Base-by-base conservation (phyloP, 2,888 invertebrate species). In the Hyposoter dolosus region DNA sequence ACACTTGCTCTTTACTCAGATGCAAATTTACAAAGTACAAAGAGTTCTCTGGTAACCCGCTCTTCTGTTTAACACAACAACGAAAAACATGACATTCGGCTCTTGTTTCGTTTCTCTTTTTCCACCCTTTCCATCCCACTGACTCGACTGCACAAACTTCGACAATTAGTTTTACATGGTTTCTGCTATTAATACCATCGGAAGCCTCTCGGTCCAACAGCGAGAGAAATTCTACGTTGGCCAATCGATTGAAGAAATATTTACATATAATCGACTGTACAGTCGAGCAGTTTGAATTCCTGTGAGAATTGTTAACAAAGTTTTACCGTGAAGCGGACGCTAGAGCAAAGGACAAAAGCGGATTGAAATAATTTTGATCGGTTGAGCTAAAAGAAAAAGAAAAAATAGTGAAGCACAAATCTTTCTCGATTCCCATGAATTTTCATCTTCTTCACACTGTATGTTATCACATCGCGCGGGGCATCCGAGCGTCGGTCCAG, bases 1-100 rank as follows among this genome's bases (percentile, higher is more conserved):
- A 75, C 6, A 35, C 85, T 85, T 66, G 80, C 45, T 47, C 60
- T 76, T 76, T 69, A 83, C 82, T 80, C 71, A 72, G 80, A 85
- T 85, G 82, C 80, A 85, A 83, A 85, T 85, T 75, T 63, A 60
- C 66, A 65, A 53, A 63, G 71, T 50, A 85, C 85, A 85, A 85
- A 85, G 85, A 83, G 79, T 76, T 56, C 75, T 71, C 50, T 40
- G 43, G 60, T 10, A 15, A 65, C 47, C 81, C 10, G 76, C 63
- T 35, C 60, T 68, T 43, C n/a, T 50, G 15, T 53, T 53, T 19
- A 50, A 50, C 15, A 50, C 17, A 50, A 47, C 17, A 47, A 47
- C 4, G 28, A 47, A 50, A 50, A 50, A 15, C 10, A 4, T 15
- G 6, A 60, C 15, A 15, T 15, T 60, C 28, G 12, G 0, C 5